These are phyloP conservation scores for Temnothorax curvispinosus DNA, from an alignment of 1,140 invertebrate genomes.

Conservation along the genomic window DNA sequence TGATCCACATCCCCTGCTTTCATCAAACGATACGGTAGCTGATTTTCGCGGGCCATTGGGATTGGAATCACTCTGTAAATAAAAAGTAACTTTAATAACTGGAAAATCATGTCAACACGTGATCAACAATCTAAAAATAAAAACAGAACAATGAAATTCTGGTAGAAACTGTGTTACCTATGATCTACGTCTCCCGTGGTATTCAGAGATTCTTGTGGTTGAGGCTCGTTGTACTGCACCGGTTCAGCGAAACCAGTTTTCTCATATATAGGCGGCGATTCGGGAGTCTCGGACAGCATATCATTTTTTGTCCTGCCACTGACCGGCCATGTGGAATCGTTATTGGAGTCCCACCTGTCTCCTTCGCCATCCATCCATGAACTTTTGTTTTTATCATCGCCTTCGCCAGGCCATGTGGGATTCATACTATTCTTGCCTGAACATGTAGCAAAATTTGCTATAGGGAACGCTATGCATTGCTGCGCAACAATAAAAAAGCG, in stretches of 20 bases:
- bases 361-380: slow-evolving; percentile 79
- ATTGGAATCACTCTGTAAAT: slow-evolving; percentile 80
- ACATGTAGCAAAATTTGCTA: slow-evolving; percentile 64
- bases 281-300: slow-evolving; percentile 86
- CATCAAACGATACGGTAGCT: slow-evolving; percentile 81
- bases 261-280: slow-evolving; percentile 89
- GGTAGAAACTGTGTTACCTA: slow-evolving; percentile 71
- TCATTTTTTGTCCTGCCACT: slow-evolving; percentile 75
- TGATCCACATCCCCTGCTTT: slow-evolving; percentile 91
- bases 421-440: slow-evolving; percentile 81
- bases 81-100: not conserved
- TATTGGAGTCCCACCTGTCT: slow-evolving; percentile 80
- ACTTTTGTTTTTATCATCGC: slow-evolving; percentile 78
- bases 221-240: slow-evolving; percentile 87
- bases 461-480: slow-evolving; percentile 19
- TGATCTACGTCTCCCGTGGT: slow-evolving; percentile 88
- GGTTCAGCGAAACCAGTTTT: slow-evolving; percentile 86
- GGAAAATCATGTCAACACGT: not conserved
- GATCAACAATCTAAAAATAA: not conserved
- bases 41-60: slow-evolving; percentile 80
- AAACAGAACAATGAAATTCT: not conserved
- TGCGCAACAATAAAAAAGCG: not conserved
- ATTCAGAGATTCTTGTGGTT: slow-evolving; percentile 82
- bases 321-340: slow-evolving; percentile 79
- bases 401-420: slow-evolving; percentile 79